Conservation (phyloP, 2,113 vertebrate genomes). For the Ammospiza caudacuta region DNA sequence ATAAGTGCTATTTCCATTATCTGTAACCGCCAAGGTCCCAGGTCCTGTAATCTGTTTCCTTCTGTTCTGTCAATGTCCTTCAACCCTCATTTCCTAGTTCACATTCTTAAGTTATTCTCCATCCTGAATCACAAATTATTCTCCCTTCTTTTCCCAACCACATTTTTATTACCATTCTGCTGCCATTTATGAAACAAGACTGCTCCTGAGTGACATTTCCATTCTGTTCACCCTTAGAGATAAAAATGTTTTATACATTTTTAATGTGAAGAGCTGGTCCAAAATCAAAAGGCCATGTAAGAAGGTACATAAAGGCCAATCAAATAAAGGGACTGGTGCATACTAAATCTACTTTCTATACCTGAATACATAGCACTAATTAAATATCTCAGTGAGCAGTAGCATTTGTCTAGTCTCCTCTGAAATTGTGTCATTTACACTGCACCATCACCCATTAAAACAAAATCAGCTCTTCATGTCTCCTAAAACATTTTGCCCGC, state of each 20-base stretch:
- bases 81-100: not conserved
- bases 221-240: slow-evolving; percentile 42
- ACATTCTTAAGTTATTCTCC: slow-evolving; percentile 1
- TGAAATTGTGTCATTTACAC: not conserved
- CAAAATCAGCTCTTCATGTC: not conserved
- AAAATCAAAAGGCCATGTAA: not conserved
- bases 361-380: not conserved
- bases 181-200: not conserved
- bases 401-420: not conserved
- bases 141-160: not conserved
- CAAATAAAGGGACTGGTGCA: not conserved
- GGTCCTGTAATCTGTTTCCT: not conserved
- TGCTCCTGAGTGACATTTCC: not conserved
- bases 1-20: slow-evolving; percentile 17
- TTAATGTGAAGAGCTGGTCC: not conserved
- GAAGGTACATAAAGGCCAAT: not conserved
- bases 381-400: not conserved
- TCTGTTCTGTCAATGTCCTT: not conserved
- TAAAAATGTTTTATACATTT: slow-evolving; percentile 54
- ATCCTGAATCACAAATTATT: not conserved
- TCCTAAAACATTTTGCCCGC: not conserved
- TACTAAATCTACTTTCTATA: not conserved
- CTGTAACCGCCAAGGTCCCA: not conserved
- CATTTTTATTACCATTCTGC: not conserved
- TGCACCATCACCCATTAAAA: not conserved